A percentile compares a stretch with the other conserved stretches of the same genome.
These are phyloP conservation scores for Drosophila prolongata DNA, from an alignment of 2,888 invertebrate genomes.

Conservation along the genomic window DNA sequence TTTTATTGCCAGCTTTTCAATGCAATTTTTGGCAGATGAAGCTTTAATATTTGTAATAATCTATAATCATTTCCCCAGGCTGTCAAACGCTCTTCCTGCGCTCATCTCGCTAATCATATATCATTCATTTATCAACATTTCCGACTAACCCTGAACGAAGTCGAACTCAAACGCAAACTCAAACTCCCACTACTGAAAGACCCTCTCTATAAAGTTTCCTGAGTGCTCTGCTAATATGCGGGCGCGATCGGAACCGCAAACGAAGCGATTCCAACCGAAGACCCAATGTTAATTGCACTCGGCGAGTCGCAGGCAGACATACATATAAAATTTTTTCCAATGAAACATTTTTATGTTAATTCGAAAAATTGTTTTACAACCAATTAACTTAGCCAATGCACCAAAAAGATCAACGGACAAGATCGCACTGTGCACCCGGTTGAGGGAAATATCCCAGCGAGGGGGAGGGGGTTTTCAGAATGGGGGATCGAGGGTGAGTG, in stretches of 20 bases:
- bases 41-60: no score
- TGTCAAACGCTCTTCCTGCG: no score
- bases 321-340: slow-evolving; percentile 66
- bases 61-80: no score
- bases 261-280: slow-evolving; percentile 30
- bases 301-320: background rate
- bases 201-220: background rate
- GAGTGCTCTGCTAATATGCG: slow-evolving; percentile 36
- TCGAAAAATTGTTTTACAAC: slow-evolving; percentile 80
- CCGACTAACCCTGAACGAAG: slow-evolving; percentile 16
- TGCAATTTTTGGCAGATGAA: no score
- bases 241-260: slow-evolving; percentile 48
- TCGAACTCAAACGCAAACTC: background rate
- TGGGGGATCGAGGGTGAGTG: slow-evolving; percentile 25
- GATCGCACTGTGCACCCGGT: slow-evolving; percentile 56
- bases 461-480: background rate
- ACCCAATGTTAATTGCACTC: slow-evolving; percentile 40
- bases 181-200: slow-evolving; percentile 16
- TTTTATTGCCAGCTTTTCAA: no score
- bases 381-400: slow-evolving; percentile 82
- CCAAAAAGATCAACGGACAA: slow-evolving; percentile 81
- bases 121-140: slow-evolving; percentile 20
- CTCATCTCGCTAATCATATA: background rate
- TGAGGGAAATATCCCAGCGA: slow-evolving; percentile 28
- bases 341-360: slow-evolving; percentile 81